These are phyloP conservation scores for Pelodytes ibericus DNA, from an alignment of 2,797 vertebrate genomes.

Conservation along the genomic window DNA sequence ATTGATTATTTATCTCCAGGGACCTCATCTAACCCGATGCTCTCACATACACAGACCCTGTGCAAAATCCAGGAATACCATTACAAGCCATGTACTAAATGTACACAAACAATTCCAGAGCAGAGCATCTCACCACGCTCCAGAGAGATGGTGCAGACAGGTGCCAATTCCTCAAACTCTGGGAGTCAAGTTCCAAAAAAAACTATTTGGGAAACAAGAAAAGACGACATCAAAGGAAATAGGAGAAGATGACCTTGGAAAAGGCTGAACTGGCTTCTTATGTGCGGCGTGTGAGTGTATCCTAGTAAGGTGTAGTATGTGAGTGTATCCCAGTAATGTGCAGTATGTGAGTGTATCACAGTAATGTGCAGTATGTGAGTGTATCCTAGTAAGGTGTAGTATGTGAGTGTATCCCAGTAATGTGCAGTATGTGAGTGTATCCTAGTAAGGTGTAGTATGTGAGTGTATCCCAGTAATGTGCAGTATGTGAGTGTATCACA, in stretches of 20 bases:
- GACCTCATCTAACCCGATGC: background rate
- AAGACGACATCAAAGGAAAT: constrained; percentile 16
- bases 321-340: no score
- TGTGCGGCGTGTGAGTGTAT: no score
- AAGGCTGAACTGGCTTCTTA: no score
- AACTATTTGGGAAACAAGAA: constrained; percentile 25
- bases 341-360: no score
- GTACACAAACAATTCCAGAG: constrained; percentile 30
- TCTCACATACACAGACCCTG: background rate
- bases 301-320: no score
- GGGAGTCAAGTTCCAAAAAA: constrained; percentile 21
- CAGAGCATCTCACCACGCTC: background rate
- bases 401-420: no score
- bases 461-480: no score
- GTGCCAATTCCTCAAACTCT: constrained; percentile 13
- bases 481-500: no score
- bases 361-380: no score
- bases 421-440: no score
- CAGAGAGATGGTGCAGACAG: constrained; percentile 24
- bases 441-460: no score
- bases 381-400: no score
- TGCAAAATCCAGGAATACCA: constrained; percentile 1
- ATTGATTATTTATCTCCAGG: background rate
- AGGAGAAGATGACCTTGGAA: constrained; percentile 20
- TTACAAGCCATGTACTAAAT: constrained; percentile 14